Evolutionary conservation across 2,113 vertebrate genomes (phyloP).

Genomic region (Crotalus tigris): DNA sequence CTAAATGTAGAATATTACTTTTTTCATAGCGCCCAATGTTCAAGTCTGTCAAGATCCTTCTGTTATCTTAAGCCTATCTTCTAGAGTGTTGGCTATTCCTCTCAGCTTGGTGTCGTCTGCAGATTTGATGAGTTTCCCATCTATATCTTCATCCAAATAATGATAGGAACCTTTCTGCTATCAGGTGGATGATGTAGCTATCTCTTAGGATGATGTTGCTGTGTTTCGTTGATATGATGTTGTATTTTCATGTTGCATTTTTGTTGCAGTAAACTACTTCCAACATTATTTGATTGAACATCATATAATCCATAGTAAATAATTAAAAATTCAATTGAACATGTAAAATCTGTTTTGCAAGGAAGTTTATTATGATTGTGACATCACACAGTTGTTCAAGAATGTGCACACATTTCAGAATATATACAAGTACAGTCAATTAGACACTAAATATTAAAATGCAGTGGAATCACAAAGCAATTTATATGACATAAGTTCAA

Average conservation of each 20-base stretch:
- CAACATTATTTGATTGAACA: neutral
- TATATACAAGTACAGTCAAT: constrained; percentile 27
- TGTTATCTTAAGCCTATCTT: no score
- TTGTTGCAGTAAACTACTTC: neutral
- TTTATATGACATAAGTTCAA: constrained; percentile 44
- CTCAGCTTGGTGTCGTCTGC: no score
- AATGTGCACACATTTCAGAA: constrained; percentile 4
- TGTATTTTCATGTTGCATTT: neutral
- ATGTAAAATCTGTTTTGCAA: constrained; percentile 25
- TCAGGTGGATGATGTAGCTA: neutral
- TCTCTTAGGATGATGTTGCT: neutral
- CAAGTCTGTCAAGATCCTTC: no score
- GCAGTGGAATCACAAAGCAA: constrained; percentile 37
- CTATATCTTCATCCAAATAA: neutral
- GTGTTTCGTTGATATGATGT: neutral
- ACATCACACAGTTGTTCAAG: constrained; percentile 34
- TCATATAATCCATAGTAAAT: neutral
- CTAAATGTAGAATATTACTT: no score
- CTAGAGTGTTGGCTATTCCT: no score
- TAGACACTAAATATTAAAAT: constrained; percentile 30
- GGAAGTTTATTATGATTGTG: constrained; percentile 40
- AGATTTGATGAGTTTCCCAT: no score
- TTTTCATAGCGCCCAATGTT: no score
- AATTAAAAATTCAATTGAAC: constrained; percentile 27
- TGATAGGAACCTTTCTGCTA: neutral